Conservation (phyloP, 2,888 invertebrate genomes). For the Hirtodrosophila alboralis region DNA sequence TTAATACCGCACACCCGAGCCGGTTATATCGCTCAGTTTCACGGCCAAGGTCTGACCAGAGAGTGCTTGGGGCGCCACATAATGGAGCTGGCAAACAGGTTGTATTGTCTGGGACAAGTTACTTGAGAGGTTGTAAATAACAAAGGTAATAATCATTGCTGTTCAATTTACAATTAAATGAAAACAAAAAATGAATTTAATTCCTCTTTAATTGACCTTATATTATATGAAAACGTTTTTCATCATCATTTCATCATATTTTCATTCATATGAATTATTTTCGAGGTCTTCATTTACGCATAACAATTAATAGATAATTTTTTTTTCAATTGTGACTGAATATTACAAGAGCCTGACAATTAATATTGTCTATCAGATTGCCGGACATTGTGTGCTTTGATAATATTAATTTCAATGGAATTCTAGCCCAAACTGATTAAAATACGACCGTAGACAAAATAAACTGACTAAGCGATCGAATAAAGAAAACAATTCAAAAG, state of each 20-base stretch:
- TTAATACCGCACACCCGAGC: conserved; percentile 14
- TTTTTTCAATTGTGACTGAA: conserved; percentile 18
- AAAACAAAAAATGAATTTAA: too few species aligned
- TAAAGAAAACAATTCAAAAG: conserved; percentile 14
- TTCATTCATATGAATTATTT: conserved; percentile 11
- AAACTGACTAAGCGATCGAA: conserved; percentile 16
- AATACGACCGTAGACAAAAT: conserved; percentile 5
- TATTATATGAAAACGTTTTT: too few species aligned
- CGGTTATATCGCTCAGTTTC: conserved; percentile 45
- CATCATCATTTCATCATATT: conserved; percentile 5
- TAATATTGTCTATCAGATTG: conserved; percentile 17
- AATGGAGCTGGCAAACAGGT: conserved; percentile 16
- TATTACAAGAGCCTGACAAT: conserved; percentile 1
- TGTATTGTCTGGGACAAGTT: conserved; percentile 7
- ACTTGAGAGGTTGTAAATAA: background rate
- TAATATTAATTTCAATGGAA: conserved; percentile 41
- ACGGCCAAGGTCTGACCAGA: conserved; percentile 52
- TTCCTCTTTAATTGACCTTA: too few species aligned
- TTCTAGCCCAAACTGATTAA: conserved; percentile 13
- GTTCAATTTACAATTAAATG: too few species aligned
- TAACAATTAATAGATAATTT: conserved; percentile 17
- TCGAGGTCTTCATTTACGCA: conserved; percentile 20
- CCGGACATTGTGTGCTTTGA: conserved; percentile 22
- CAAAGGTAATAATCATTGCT: background rate
- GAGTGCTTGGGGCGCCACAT: conserved; percentile 1